Conservation (phyloP, 2,888 invertebrate genomes). For the Polydrusus cervinus region DNA sequence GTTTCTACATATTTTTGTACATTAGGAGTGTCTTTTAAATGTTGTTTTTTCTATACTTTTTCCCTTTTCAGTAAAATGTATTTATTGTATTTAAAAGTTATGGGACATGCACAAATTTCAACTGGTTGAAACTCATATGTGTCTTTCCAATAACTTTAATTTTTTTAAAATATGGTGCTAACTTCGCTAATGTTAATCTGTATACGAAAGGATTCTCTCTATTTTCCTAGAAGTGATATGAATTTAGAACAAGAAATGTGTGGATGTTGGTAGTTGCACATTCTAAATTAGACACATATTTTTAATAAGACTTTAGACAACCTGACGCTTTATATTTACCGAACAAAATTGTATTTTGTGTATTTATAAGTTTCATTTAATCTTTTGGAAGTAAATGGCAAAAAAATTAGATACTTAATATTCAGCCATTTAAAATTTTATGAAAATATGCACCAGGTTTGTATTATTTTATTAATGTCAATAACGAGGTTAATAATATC, state of each 20-base stretch:
- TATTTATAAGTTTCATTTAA: background rate
- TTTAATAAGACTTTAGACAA: conserved; percentile 61
- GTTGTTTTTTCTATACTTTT: too few species aligned
- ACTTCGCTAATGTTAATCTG: conserved; percentile 1
- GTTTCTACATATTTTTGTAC: too few species aligned
- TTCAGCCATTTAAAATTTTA: background rate
- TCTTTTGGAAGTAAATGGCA: background rate
- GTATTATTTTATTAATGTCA: too few species aligned
- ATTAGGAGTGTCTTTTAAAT: too few species aligned
- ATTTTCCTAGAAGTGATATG: conserved; percentile 50
- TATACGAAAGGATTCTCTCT: conserved; percentile 17
- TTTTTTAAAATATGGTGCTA: conserved; percentile 12
- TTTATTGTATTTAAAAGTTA: too few species aligned
- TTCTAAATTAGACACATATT: conserved; percentile 64
- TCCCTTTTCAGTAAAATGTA: too few species aligned
- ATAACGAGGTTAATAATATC: too few species aligned
- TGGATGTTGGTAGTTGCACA: conserved; percentile 66
- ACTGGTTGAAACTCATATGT: too few species aligned
- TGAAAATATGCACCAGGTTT: background rate
- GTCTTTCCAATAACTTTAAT: background rate
- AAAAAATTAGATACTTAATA: background rate
- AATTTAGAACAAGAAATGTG: conserved; percentile 56
- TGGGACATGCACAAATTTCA: too few species aligned
- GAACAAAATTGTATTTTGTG: conserved; percentile 50
- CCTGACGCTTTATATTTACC: conserved; percentile 23